Evolutionary conservation across 2,113 vertebrate genomes (phyloP).

Genomic region (Machaerirhynchus nigripectus): DNA sequence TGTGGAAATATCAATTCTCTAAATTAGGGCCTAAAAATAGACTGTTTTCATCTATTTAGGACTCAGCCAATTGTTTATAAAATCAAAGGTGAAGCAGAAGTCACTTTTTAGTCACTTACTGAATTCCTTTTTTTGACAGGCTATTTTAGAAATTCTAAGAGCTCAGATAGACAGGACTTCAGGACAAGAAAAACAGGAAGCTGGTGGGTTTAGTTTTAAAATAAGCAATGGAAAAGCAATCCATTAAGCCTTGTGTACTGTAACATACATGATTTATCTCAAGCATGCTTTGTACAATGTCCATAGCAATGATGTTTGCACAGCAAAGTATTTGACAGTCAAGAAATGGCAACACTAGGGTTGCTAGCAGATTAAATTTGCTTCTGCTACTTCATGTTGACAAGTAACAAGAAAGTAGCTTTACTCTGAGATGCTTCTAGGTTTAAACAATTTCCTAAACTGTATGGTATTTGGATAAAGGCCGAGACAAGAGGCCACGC

Average conservation of each 20-base stretch:
- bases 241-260: slow-evolving; percentile 30
- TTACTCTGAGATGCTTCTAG: background rate
- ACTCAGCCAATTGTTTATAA: slow-evolving; percentile 36
- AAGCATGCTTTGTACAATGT: background rate
- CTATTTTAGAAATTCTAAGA: slow-evolving; percentile 8
- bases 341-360: background rate
- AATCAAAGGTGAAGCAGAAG: slow-evolving; percentile 41
- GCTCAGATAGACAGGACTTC: background rate
- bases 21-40: slow-evolving; percentile 52
- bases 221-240: slow-evolving; percentile 53
- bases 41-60: slow-evolving; percentile 17
- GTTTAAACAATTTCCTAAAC: background rate
- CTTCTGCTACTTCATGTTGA: background rate
- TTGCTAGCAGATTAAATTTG: background rate
- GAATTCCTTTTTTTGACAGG: slow-evolving; percentile 27
- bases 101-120: slow-evolving; percentile 19
- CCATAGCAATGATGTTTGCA: background rate
- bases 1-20: slow-evolving; percentile 52
- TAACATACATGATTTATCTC: slow-evolving; percentile 26
- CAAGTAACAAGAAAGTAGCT: background rate
- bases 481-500: background rate
- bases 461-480: background rate
- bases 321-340: background rate
- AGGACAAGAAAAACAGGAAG: slow-evolving; percentile 52
- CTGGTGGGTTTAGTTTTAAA: slow-evolving; percentile 46